Base-by-base conservation (phyloP, 2,888 invertebrate species). In the Catonia carolina region DNA sequence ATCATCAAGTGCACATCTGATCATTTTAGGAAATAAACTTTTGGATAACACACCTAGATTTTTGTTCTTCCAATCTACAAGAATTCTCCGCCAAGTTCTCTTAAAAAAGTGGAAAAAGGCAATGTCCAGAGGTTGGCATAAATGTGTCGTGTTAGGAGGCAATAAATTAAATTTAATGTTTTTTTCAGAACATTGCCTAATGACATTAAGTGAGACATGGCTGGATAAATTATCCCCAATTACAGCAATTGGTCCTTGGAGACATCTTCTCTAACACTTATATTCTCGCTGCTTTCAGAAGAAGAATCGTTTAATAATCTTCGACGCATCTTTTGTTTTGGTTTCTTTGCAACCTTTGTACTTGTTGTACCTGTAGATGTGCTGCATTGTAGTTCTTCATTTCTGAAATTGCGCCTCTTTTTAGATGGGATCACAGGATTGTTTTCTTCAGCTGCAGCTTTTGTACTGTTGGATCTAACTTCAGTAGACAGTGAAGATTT, bases 111-210 rank as follows among this genome's bases (percentile, higher is more conserved):
- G 31, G 33, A 50, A 50, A 33, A 50, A 50, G 14, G 27, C 18
- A 7, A 50, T n/a, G 18, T 50, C 50, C 1, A 50, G 33, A 6
- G 35, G 50, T 31, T 48, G 48, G 48, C 27, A 15, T 17, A 48
- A 27, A 48, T 50, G 50, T 15, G 50, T 50, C 18, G 33, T 17
- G 35, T 50, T 50, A 6, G 50, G 50, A 15, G 35, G 50, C 20
- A 50, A 2, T 20, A 33, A 20, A n/a, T 33, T 18, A 35, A 50
- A 50, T 35, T 27, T 50, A 14, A 50, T 50, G n/a, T 50, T 15
- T 33, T 17, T 17, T 35, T 35, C 35, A 7, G 31, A 15, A 33
- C 50, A 50, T n/a, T 17, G 50, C 20, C 18, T 20, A 33, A 50
- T 27, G 10, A 50, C 50, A 17, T 33, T 35, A 14, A 5, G 18